Evolutionary conservation across 2,888 invertebrate species (phyloP).

Genomic region (Enchytraeus crypticus): DNA sequence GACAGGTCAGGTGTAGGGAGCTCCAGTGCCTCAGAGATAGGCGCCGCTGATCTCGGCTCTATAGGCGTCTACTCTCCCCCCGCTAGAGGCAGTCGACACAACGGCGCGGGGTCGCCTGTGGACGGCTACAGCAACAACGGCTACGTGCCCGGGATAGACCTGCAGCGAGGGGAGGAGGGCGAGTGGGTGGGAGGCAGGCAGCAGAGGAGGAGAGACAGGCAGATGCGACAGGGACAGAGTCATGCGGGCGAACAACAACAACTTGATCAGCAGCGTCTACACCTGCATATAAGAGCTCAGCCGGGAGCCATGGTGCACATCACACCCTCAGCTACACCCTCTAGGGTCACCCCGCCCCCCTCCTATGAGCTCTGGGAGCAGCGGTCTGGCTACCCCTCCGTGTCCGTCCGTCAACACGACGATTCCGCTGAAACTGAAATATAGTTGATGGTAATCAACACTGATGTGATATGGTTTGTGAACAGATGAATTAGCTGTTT

Average conservation of each 20-base stretch:
- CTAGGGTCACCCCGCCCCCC: not conserved
- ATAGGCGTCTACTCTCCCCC: not conserved
- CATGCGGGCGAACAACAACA: not conserved
- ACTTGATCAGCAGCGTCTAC: conserved; percentile 3
- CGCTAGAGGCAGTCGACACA: not conserved
- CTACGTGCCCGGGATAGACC: not conserved
- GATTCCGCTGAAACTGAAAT: too few relatives aligned
- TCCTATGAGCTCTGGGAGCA: too few relatives aligned
- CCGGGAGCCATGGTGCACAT: conserved; percentile 13
- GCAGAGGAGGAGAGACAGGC: not conserved
- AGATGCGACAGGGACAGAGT: not conserved
- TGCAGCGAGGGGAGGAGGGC: not conserved
- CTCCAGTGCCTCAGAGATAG: not conserved
- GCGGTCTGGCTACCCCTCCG: too few relatives aligned
- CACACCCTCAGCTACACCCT: conserved; percentile 13
- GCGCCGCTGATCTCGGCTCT: not conserved
- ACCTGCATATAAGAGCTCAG: conserved; percentile 12
- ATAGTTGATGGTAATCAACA: too few relatives aligned
- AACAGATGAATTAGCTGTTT: too few relatives aligned
- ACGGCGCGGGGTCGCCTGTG: not conserved
- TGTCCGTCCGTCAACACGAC: too few relatives aligned
- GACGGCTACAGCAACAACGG: not conserved
- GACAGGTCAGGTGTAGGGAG: not conserved
- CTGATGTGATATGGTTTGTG: too few relatives aligned
- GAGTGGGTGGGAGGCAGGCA: not conserved